phyloP scores from a whole-genome alignment of 2,888 invertebrate species.

The Himalopsyche tibetana region DNA sequence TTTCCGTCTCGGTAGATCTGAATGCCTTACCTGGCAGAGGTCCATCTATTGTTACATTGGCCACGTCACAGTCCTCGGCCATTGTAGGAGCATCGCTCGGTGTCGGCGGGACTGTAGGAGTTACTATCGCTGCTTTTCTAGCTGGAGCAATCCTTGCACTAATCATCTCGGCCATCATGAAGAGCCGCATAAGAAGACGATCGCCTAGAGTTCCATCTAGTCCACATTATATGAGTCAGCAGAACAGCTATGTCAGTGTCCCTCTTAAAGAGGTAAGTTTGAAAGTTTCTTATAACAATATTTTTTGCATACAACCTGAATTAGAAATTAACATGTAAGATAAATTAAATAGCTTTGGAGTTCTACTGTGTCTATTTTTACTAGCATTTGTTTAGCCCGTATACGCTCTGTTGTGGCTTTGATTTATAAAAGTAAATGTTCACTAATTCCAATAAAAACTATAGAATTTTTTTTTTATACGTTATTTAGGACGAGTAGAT shows the following conservation, averaged over 20 bases:
- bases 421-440: too few species aligned
- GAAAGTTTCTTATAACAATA: too few species aligned
- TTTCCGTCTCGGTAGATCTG: background rate
- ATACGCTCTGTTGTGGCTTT: too few species aligned
- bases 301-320: too few species aligned
- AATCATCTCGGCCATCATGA: constrained; percentile 73
- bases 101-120: constrained; percentile 67
- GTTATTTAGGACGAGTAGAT: too few species aligned
- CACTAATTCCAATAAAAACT: too few species aligned
- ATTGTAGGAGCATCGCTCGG: constrained; percentile 23
- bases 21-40: background rate
- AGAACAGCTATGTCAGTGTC: constrained; percentile 89
- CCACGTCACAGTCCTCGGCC: constrained; percentile 1
- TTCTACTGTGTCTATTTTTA: too few species aligned
- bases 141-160: constrained; percentile 73
- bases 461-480: too few species aligned
- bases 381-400: too few species aligned
- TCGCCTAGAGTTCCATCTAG: constrained; percentile 83
- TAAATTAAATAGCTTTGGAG: too few species aligned
- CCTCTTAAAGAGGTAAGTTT: constrained; percentile 85
- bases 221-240: constrained; percentile 89
- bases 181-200: constrained; percentile 71
- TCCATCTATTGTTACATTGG: background rate
- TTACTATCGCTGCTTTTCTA: constrained; percentile 76
- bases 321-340: too few species aligned